Conservation (phyloP, 30 jellyfish, hydroid and myxozoan genomes). For the Rhopilema esculentum region DNA sequence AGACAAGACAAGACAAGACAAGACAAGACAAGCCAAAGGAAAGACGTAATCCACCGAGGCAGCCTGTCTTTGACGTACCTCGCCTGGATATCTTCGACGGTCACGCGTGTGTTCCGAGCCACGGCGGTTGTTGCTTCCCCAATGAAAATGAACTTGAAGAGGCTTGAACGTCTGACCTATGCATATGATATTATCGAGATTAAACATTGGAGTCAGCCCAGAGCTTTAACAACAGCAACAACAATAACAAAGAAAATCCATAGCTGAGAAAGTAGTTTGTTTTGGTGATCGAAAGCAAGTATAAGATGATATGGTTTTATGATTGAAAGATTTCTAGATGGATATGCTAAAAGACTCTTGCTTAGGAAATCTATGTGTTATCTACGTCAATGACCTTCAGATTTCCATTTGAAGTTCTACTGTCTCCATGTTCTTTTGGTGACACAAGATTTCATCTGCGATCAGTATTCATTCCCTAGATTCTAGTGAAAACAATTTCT, state of each 20-base stretch:
- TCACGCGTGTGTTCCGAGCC: conserved; percentile 62
- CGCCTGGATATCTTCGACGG: conserved; percentile 22
- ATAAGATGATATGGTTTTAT: no score
- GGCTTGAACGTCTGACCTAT: conserved; percentile 23
- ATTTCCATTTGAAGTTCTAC: no score
- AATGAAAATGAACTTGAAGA: conserved; percentile 45
- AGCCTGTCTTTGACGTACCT: conserved; percentile 14
- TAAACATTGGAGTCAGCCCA: neutral
- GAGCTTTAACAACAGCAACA: neutral
- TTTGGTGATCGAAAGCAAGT: no score
- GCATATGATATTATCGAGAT: neutral
- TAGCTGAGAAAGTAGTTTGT: neutral
- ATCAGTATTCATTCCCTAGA: no score
- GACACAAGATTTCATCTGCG: no score
- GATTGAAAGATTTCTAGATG: no score
- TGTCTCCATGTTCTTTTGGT: no score
- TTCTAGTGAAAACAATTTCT: no score
- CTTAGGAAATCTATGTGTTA: no score
- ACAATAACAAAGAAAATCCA: neutral
- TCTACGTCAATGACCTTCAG: no score
- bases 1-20: no score
- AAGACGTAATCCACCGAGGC: neutral
- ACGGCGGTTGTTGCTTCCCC: conserved; percentile 31
- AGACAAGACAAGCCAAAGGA: neutral
- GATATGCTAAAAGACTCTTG: no score